Percentiles rank a stretch among this genome's conserved stretches.
These are phyloP conservation scores for Semibalanus balanoides DNA, from an alignment of 1,140 invertebrate species.

Conservation along the genomic window DNA sequence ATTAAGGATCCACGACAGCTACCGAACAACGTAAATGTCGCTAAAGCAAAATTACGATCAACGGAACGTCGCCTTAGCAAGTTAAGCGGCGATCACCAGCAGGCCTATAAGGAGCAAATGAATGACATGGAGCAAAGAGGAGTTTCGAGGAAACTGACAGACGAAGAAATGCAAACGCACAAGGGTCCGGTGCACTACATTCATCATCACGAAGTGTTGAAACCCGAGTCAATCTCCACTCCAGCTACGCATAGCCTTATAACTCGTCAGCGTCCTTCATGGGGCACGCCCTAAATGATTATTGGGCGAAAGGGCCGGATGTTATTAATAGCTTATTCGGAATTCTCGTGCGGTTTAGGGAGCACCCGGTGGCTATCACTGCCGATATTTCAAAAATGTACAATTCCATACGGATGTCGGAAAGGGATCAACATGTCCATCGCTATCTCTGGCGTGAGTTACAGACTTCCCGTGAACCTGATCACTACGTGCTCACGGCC, in stretches of 20 bases:
- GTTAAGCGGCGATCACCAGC: constrained; percentile 6
- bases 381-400: too few relatives aligned
- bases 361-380: constrained; percentile 2
- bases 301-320: constrained; percentile 9
- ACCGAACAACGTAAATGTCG: constrained; percentile 10
- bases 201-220: constrained; percentile 12
- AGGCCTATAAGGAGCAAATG: constrained; percentile 8
- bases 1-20: constrained; percentile 3
- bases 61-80: constrained; percentile 10
- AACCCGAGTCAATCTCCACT: constrained; percentile 9
- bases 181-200: constrained; percentile 12
- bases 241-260: constrained; percentile 11
- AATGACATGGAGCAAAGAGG: constrained; percentile 4
- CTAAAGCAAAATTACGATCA: constrained; percentile 9
- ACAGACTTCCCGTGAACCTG: neutral
- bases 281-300: constrained; percentile 13
- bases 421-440: too few relatives aligned
- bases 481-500: constrained; percentile 7
- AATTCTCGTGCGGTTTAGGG: constrained; percentile 3
- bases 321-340: constrained; percentile 4
- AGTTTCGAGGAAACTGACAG: constrained; percentile 10
- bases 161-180: constrained; percentile 5
- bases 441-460: too few relatives aligned
- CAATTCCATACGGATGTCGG: too few relatives aligned
- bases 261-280: constrained; percentile 14